Evolutionary conservation across 2,888 invertebrate species (phyloP).

Genomic region (Noctua comes): DNA sequence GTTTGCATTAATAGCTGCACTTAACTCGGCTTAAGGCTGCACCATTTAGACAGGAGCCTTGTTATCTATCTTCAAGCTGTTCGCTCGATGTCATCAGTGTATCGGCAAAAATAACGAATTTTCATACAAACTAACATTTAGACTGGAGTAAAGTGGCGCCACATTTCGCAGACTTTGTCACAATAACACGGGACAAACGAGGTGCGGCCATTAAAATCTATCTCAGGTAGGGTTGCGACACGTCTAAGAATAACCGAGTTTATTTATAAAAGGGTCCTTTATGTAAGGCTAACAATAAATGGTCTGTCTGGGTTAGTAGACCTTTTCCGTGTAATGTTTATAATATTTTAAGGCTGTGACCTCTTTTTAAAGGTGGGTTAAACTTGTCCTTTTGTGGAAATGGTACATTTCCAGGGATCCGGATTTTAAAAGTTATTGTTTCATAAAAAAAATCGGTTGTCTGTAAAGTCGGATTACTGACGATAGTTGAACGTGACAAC

Average conservation of each 20-base stretch:
- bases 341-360: constrained; percentile 9
- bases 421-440: background rate
- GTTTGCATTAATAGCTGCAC: constrained; percentile 9
- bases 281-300: constrained; percentile 20
- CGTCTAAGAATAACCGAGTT: constrained; percentile 10
- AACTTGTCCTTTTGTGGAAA: background rate
- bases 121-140: background rate
- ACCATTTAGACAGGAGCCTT: background rate
- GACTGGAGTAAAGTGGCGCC: background rate
- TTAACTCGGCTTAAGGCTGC: background rate
- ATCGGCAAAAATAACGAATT: background rate
- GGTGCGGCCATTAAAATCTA: constrained; percentile 15
- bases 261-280: constrained; percentile 16
- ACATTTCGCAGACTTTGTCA: constrained; percentile 15
- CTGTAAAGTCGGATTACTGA: no score
- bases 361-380: background rate
- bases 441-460: no score
- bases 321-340: background rate
- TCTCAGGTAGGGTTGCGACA: constrained; percentile 14
- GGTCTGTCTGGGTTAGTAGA: background rate
- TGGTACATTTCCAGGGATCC: background rate
- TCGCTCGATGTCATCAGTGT: background rate
- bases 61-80: background rate
- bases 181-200: constrained; percentile 10
- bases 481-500: no score